phyloP scores from a whole-genome alignment of 2,888 invertebrate genomes.

The Hermaeophaga mercurialis region DNA sequence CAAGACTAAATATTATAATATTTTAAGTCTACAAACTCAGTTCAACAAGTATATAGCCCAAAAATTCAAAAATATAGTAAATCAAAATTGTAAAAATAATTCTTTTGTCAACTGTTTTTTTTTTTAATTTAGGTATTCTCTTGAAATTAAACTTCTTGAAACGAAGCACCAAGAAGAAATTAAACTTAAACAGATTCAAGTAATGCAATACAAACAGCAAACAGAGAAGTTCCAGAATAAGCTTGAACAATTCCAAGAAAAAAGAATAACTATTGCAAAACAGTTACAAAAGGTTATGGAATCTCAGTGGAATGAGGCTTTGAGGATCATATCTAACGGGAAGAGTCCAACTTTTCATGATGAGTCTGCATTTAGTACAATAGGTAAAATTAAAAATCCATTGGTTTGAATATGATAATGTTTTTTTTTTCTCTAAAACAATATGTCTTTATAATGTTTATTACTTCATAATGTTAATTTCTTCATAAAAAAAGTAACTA shows the following conservation, averaged over 20 bases:
- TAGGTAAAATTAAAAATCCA: conserved; percentile 18
- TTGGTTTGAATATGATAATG: no score
- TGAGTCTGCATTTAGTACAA: conserved; percentile 24
- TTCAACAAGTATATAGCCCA: no score
- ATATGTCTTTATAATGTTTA: no score
- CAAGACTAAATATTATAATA: no score
- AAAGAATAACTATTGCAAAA: conserved; percentile 60
- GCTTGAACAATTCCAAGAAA: conserved; percentile 58
- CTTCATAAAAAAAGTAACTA: no score
- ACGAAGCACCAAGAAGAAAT: conserved; percentile 81
- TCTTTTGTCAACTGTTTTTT: no score
- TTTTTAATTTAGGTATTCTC: conserved; percentile 64
- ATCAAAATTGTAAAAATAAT: no score
- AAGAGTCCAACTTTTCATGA: conserved; percentile 44
- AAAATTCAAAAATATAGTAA: no score
- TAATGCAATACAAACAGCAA: conserved; percentile 72
- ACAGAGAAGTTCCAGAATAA: conserved; percentile 69
- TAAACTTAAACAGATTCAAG: conserved; percentile 71
- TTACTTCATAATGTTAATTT: no score
- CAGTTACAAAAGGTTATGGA: conserved; percentile 78
- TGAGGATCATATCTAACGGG: conserved; percentile 66
- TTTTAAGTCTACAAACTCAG: no score
- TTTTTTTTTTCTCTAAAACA: no score
- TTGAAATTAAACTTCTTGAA: conserved; percentile 77
- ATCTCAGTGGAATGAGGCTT: conserved; percentile 78